phyloP scores from a whole-genome alignment of 2,797 vertebrate species.

The Cynodonichthys magdalenae region DNA sequence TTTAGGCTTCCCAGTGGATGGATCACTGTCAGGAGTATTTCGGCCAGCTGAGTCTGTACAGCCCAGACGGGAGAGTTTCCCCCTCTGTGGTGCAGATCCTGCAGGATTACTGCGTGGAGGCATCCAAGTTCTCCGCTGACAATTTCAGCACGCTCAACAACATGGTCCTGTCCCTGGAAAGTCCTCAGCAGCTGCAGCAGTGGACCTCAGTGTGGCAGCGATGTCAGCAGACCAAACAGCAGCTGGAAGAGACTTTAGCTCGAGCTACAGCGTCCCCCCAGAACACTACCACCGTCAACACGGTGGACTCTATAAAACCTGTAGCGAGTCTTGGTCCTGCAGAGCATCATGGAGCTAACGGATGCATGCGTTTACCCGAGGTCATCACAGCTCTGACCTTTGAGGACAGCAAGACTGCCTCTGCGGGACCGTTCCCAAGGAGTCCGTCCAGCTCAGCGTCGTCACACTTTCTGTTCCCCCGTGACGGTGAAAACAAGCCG shows the following conservation, averaged over 20 bases:
- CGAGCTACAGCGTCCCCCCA: conserved; percentile 23
- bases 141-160: conserved; percentile 80
- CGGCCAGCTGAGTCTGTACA: conserved; percentile 64
- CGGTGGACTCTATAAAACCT: conserved; percentile 8
- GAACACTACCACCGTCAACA: conserved; percentile 4
- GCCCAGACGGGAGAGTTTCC: conserved; percentile 36
- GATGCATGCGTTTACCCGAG: conserved; percentile 42
- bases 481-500: conserved; percentile 55
- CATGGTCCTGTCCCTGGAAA: conserved; percentile 76
- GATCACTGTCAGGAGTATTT: conserved; percentile 80
- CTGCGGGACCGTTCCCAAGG: conserved; percentile 62
- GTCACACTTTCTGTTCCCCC: conserved; percentile 67
- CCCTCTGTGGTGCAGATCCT: conserved; percentile 69
- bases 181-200: conserved; percentile 73
- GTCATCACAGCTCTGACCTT: conserved; percentile 33
- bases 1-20: conserved; percentile 80
- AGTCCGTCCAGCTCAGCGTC: conserved; percentile 56
- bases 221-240: conserved; percentile 79
- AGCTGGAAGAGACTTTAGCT: conserved; percentile 76
- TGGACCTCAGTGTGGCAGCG: conserved; percentile 81
- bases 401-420: conserved; percentile 64
- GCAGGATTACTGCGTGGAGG: conserved; percentile 78
- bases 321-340: conserved; percentile 11
- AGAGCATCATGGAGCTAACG: conserved; percentile 30
- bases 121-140: conserved; percentile 80